Percentiles rank a stretch among this genome's conserved stretches.
Conservation (phyloP, 1,140 invertebrate species). For the Tetramorium simillimum region DNA sequence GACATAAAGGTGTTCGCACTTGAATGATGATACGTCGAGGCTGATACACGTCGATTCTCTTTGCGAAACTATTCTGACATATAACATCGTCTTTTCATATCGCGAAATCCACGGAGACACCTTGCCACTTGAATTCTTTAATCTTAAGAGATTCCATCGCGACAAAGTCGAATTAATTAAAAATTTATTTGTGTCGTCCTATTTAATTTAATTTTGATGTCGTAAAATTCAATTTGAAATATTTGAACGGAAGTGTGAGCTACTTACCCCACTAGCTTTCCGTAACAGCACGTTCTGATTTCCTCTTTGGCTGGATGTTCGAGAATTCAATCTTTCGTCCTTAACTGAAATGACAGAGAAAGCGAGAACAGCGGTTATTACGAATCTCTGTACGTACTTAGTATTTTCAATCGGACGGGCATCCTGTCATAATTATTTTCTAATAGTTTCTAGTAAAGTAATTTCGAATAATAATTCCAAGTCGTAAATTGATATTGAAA, state of each 20-base stretch:
- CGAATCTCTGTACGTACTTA: background rate
- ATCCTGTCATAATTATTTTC: background rate
- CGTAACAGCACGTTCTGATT: constrained; percentile 82
- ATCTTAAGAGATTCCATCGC: background rate
- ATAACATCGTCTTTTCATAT: constrained; percentile 9
- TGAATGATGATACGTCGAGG: constrained; percentile 23
- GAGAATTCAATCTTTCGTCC: constrained; percentile 83
- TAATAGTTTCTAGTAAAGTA: background rate
- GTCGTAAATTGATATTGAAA: background rate
- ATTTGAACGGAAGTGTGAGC: constrained; percentile 12
- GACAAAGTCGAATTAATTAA: background rate
- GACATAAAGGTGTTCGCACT: background rate
- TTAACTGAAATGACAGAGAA: constrained; percentile 80
- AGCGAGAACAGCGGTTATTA: background rate
- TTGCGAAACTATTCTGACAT: background rate
- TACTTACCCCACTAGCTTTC: constrained; percentile 85
- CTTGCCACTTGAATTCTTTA: background rate
- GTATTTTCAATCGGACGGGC: background rate
- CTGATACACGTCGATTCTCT: constrained; percentile 6
- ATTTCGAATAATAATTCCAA: constrained; percentile 23
- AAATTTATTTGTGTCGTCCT: background rate
- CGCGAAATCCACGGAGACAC: background rate
- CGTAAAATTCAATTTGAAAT: constrained; percentile 38
- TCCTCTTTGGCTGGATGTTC: constrained; percentile 81
- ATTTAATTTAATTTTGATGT: constrained; percentile 13